Evolutionary conservation across 2,113 vertebrate genomes (phyloP).

Genomic region (Paedocypris sp.): DNA sequence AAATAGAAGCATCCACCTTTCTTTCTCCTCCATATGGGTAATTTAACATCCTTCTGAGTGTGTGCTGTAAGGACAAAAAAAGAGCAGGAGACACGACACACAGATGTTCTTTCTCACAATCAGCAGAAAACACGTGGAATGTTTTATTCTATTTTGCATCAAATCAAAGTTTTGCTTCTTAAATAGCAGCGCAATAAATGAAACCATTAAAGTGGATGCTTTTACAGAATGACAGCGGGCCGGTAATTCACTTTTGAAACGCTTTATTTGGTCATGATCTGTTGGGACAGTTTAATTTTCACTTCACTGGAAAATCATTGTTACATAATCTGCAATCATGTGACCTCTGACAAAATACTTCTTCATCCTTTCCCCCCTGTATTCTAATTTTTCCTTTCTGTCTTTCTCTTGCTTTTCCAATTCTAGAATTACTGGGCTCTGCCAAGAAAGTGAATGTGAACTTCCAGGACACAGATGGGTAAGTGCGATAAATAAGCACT

Average conservation of each 20-base stretch:
- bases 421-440: constrained; percentile 64
- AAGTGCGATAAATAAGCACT: constrained; percentile 41
- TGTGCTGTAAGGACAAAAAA: background rate
- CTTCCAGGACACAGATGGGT: constrained; percentile 68
- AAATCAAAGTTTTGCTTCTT: no score
- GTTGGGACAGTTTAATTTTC: no score
- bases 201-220: no score
- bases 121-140: constrained; percentile 1
- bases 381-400: background rate
- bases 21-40: background rate
- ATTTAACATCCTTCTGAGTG: background rate
- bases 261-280: no score
- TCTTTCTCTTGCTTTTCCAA: constrained; percentile 16
- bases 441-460: constrained; percentile 67
- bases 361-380: background rate
- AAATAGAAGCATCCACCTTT: background rate
- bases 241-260: no score
- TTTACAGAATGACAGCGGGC: no score
- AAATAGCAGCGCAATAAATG: no score
- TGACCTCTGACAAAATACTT: no score
- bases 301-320: no score
- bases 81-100: background rate
- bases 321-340: no score
- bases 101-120: constrained; percentile 16
- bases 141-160: no score